Conservation (phyloP, 2,888 invertebrate species). For the Torymus texanus region DNA sequence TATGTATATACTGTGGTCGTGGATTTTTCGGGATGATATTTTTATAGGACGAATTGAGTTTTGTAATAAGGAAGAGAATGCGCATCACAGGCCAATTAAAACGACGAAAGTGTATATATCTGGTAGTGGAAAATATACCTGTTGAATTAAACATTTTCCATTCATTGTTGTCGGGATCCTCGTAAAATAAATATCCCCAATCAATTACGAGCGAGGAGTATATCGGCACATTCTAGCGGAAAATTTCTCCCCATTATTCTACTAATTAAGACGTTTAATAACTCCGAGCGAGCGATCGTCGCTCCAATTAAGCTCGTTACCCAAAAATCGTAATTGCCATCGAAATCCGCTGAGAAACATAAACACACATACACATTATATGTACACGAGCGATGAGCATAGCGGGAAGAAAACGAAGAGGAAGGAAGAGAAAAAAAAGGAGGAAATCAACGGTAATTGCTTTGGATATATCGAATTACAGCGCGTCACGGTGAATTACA, state of each 20-base stretch:
- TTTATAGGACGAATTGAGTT: too few relatives aligned
- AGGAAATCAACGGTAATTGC: neutral
- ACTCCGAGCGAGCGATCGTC: neutral
- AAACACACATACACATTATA: too few relatives aligned
- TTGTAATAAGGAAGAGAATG: too few relatives aligned
- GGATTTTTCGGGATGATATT: too few relatives aligned
- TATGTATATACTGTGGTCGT: too few relatives aligned
- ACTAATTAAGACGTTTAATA: constrained; percentile 20
- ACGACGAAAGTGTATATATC: neutral
- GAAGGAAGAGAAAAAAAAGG: neutral
- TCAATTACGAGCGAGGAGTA: neutral
- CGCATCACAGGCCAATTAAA: too few relatives aligned
- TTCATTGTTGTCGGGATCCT: too few relatives aligned
- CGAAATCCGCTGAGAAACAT: too few relatives aligned
- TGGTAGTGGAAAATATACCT: neutral
- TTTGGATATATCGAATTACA: neutral
- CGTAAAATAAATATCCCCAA: neutral
- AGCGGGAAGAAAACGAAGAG: neutral
- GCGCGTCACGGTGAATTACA: neutral
- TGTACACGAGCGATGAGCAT: neutral
- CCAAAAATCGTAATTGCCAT: neutral
- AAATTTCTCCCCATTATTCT: neutral
- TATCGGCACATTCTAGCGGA: neutral
- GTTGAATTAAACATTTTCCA: constrained; percentile 4
- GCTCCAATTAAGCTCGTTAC: constrained; percentile 9